Evolutionary conservation across 2,888 invertebrate species (phyloP).

Genomic region (Nysson spinosus): DNA sequence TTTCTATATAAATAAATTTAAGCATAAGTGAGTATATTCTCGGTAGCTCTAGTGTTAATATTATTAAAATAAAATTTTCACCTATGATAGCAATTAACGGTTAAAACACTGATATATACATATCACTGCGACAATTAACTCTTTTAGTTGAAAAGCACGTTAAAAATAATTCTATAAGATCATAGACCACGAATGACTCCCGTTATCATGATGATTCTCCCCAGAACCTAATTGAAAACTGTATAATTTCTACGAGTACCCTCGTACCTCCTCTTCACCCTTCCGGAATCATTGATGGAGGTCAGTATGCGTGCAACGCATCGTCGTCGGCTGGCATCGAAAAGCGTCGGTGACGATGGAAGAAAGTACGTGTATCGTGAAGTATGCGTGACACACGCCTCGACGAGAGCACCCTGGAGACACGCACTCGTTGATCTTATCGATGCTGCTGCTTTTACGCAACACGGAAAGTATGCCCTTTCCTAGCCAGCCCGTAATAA

Average conservation of each 20-base stretch:
- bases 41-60: too few relatives aligned
- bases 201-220: slow-evolving; percentile 65
- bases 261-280: slow-evolving; percentile 19
- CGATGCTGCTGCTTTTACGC: slow-evolving; percentile 51
- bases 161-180: too few relatives aligned
- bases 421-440: slow-evolving; percentile 59
- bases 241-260: slow-evolving; percentile 70
- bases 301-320: slow-evolving; percentile 52
- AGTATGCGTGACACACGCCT: slow-evolving; percentile 55
- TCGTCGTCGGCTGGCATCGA: slow-evolving; percentile 4
- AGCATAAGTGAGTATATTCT: too few relatives aligned
- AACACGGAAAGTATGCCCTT: slow-evolving; percentile 26
- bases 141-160: too few relatives aligned
- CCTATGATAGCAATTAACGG: too few relatives aligned
- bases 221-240: slow-evolving; percentile 69
- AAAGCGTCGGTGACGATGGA: not conserved
- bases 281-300: slow-evolving; percentile 47
- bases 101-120: too few relatives aligned
- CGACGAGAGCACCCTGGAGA: slow-evolving; percentile 27
- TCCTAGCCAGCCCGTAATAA: slow-evolving; percentile 23
- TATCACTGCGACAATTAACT: too few relatives aligned
- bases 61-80: too few relatives aligned
- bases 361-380: slow-evolving; percentile 14
- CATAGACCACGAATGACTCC: slow-evolving; percentile 37
- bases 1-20: too few relatives aligned